Percentiles rank a stretch among this genome's conserved stretches.
Conservation (phyloP, 2,888 invertebrate species). For the Polydrusus cervinus region DNA sequence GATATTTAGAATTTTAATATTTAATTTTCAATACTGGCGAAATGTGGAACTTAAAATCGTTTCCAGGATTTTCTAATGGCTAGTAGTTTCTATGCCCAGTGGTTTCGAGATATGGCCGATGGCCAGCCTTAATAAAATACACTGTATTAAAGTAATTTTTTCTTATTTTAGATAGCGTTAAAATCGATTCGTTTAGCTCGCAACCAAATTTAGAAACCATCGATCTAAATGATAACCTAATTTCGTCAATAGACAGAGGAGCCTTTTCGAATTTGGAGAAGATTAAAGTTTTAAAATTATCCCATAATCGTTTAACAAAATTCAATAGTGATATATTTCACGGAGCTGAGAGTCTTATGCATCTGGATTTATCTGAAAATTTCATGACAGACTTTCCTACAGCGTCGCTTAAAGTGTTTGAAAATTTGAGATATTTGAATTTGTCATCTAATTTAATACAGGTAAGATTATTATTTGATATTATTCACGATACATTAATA, state of each 20-base stretch:
- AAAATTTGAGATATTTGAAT: slow-evolving; percentile 82
- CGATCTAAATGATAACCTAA: slow-evolving; percentile 86
- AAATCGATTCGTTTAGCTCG: slow-evolving; percentile 78
- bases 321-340: slow-evolving; percentile 90
- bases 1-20: no score
- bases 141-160: not conserved
- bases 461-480: slow-evolving; percentile 70
- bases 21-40: no score
- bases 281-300: slow-evolving; percentile 81
- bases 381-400: slow-evolving; percentile 88
- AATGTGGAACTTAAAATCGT: no score
- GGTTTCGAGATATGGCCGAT: no score
- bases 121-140: no score
- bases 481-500: no score
- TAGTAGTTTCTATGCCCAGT: no score
- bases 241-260: slow-evolving; percentile 83
- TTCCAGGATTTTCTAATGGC: no score
- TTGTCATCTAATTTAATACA: slow-evolving; percentile 90
- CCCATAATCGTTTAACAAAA: slow-evolving; percentile 84
- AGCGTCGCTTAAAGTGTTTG: slow-evolving; percentile 82
- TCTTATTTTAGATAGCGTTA: slow-evolving; percentile 77
- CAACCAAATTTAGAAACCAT: slow-evolving; percentile 83
- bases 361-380: slow-evolving; percentile 90
- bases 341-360: slow-evolving; percentile 83
- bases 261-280: slow-evolving; percentile 81